Evolutionary conservation across 2,797 vertebrate genomes (phyloP).

Genomic region (Amazonetta brasiliensis): DNA sequence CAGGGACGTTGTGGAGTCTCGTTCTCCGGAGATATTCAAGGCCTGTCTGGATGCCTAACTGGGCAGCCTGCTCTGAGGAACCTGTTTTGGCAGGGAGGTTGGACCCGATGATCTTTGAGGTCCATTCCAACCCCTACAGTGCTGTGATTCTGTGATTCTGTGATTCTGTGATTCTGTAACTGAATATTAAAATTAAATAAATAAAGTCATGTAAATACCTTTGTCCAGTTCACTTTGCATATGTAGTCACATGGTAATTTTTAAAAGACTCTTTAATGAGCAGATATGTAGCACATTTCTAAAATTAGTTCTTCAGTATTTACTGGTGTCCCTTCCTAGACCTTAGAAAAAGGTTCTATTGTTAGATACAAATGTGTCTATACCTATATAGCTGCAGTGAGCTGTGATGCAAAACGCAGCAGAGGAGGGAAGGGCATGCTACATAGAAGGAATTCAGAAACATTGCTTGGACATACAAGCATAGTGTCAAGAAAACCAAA

Average conservation of each 20-base stretch:
- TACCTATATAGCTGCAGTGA: neutral
- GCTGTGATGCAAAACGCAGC: neutral
- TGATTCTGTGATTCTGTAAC: neutral
- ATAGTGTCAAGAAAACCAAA: neutral
- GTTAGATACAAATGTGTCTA: neutral
- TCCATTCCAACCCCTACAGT: too few species aligned
- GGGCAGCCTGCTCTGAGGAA: too few species aligned
- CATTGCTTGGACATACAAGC: rapidly evolving
- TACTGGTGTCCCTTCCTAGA: neutral
- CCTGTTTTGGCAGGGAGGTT: too few species aligned
- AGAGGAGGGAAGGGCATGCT: neutral
- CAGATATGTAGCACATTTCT: neutral
- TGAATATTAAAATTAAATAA: neutral
- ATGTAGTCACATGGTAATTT: neutral
- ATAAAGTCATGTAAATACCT: neutral
- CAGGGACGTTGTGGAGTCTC: too few species aligned
- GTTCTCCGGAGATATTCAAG: too few species aligned
- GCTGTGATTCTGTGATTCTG: too few species aligned
- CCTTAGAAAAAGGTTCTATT: neutral
- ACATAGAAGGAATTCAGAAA: neutral
- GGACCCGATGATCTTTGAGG: too few species aligned
- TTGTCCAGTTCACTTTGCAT: neutral
- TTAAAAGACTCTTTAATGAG: neutral
- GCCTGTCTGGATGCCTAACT: too few species aligned
- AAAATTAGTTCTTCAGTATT: neutral